Conservation (phyloP, 2,113 vertebrate genomes). For the Nipponia nippon region DNA sequence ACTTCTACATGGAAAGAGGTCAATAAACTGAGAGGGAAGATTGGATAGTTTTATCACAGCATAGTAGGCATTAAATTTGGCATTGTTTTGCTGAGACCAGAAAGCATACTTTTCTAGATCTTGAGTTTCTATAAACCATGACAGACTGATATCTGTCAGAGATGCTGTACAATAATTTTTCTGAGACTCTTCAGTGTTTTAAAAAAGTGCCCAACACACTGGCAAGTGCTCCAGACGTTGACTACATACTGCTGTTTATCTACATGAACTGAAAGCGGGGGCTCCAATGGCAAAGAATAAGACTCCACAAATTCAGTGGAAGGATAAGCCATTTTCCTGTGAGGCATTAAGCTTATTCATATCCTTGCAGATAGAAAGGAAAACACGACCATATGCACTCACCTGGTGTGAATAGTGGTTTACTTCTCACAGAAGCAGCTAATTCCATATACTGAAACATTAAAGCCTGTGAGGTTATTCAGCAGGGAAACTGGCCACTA, state of each 20-base stretch:
- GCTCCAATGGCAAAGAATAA: background rate
- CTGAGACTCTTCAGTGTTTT: background rate
- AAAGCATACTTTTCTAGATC: background rate
- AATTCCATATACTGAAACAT: background rate
- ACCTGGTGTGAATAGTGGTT: background rate
- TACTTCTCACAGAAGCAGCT: background rate
- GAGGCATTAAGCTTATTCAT: background rate
- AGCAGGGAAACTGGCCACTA: background rate
- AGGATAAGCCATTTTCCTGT: background rate
- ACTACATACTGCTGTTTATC: background rate
- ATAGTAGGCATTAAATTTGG: background rate
- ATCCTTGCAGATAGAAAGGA: background rate
- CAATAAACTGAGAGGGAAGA: background rate
- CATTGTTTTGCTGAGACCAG: background rate
- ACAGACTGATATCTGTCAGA: background rate
- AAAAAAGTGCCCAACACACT: background rate
- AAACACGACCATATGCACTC: background rate
- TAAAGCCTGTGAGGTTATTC: background rate
- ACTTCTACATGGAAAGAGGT: background rate
- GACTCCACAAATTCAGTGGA: background rate
- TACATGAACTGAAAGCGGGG: background rate
- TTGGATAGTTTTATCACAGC: background rate
- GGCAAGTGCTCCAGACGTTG: background rate
- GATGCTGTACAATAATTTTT: background rate
- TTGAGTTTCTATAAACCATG: background rate